A percentile compares a stretch with the other conserved stretches of the same genome.
Evolutionary conservation across 2,113 vertebrate genomes (phyloP).

Genomic region (Pantherophis guttatus): DNA sequence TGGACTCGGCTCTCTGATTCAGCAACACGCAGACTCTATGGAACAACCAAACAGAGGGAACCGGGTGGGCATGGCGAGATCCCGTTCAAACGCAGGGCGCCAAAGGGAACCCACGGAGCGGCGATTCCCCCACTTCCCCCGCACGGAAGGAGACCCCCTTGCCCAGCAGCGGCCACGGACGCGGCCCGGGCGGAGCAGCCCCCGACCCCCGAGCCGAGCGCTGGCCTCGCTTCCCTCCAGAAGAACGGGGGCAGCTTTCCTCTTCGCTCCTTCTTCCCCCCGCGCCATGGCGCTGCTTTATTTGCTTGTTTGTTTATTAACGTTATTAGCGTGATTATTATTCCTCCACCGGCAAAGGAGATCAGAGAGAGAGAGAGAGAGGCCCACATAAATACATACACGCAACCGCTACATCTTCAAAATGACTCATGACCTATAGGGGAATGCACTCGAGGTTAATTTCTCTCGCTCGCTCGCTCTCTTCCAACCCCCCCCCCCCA

Average conservation of each 20-base stretch:
- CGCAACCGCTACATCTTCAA: conserved; percentile 75
- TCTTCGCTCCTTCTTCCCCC: background rate
- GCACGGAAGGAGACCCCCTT: conserved; percentile 10
- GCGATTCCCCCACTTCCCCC: background rate
- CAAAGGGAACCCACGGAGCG: conserved; percentile 67
- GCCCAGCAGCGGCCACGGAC: conserved; percentile 17
- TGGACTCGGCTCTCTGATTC: conserved; percentile 88
- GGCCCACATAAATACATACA: conserved; percentile 35
- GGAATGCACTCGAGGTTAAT: conserved; percentile 61
- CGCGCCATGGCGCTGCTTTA: conserved; percentile 15
- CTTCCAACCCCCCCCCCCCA: too few relatives aligned
- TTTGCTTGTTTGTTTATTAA: background rate
- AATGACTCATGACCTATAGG: conserved; percentile 79
- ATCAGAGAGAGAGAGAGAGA: conserved; percentile 71
- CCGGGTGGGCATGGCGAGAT: conserved; percentile 79
- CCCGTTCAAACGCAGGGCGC: conserved; percentile 81
- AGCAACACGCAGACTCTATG: conserved; percentile 86
- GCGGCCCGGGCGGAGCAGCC: conserved; percentile 29
- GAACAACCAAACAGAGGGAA: conserved; percentile 86
- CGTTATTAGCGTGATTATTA: background rate
- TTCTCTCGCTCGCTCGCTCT: background rate
- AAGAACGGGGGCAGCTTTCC: conserved; percentile 30
- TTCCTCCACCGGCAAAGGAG: conserved; percentile 66
- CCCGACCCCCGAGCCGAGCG: conserved; percentile 24
- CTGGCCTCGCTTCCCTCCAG: conserved; percentile 12